Evolutionary conservation across 2,113 vertebrate species (phyloP).

Genomic region (Prunella fulvescens): DNA sequence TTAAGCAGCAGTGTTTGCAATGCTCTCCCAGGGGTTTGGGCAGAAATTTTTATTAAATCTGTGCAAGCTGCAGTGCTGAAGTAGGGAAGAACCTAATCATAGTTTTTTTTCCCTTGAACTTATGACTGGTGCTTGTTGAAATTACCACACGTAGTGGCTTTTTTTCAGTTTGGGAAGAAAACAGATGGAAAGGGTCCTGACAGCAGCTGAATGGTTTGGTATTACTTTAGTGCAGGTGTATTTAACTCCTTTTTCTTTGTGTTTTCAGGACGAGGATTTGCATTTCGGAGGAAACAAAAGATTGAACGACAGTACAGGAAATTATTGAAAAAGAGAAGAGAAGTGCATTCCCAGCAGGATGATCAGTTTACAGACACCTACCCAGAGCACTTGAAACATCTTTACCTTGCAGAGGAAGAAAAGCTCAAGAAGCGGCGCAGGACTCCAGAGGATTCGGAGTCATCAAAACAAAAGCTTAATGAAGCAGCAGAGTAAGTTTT

Average conservation of each 20-base stretch:
- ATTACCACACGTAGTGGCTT: accelerated
- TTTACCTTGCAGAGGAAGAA: slow-evolving; percentile 89
- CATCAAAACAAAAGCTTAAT: not conserved
- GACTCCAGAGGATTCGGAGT: slow-evolving; percentile 12
- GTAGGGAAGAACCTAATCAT: not conserved
- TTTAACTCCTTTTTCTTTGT: not conserved
- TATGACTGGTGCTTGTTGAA: not conserved
- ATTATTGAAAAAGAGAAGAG: slow-evolving; percentile 76
- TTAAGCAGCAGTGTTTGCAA: not conserved
- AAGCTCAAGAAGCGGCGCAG: slow-evolving; percentile 74
- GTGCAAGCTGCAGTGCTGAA: not conserved
- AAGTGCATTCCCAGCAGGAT: not conserved
- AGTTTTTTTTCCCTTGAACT: accelerated
- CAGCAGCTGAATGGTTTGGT: not conserved
- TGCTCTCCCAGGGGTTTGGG: not conserved
- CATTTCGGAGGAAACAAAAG: slow-evolving; percentile 85
- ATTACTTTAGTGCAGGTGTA: not conserved
- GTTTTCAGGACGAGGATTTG: slow-evolving; percentile 87
- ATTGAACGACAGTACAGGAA: slow-evolving; percentile 85
- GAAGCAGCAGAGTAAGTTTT: slow-evolving; percentile 54
- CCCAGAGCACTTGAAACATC: slow-evolving; percentile 91
- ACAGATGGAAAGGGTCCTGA: not conserved
- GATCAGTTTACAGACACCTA: slow-evolving; percentile 78
- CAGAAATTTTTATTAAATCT: not conserved
- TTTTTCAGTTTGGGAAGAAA: not conserved